A percentile compares a stretch with the other conserved stretches of the same genome.
Evolutionary conservation across 1,140 invertebrate genomes (phyloP).

Genomic region (Ptiloglossa arizonensis): DNA sequence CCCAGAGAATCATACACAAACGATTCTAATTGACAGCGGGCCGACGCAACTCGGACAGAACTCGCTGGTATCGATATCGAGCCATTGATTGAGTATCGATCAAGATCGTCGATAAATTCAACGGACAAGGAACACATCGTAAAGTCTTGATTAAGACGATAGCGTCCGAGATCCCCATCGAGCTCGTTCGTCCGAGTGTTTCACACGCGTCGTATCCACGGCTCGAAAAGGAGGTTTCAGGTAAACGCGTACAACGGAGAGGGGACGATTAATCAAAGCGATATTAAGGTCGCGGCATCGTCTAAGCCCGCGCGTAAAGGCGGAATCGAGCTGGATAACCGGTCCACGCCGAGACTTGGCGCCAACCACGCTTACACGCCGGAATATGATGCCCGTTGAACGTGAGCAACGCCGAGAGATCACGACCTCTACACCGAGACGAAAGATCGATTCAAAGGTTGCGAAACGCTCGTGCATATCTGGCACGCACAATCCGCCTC

Average conservation of each 20-base stretch:
- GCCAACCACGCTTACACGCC: conserved; percentile 21
- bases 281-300: conserved; percentile 47
- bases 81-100: conserved; percentile 8
- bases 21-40: conserved; percentile 16
- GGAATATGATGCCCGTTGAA: conserved; percentile 27
- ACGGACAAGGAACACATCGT: neutral
- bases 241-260: conserved; percentile 13
- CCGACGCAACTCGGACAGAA: neutral
- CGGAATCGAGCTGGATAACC: conserved; percentile 3
- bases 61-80: conserved; percentile 16
- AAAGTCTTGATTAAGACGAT: neutral
- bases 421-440: conserved; percentile 36
- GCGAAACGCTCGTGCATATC: conserved; percentile 7
- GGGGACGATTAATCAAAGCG: conserved; percentile 42
- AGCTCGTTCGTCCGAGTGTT: neutral
- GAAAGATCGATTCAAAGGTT: conserved; percentile 50
- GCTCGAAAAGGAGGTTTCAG: conserved; percentile 31
- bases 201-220: conserved; percentile 33
- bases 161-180: no score
- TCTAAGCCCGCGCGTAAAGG: conserved; percentile 5
- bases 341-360: conserved; percentile 35
- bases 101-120: conserved; percentile 13
- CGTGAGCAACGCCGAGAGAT: conserved; percentile 10
- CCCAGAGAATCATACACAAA: neutral
- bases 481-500: conserved; percentile 18